These are phyloP conservation scores for Trachelus stipa DNA, from an alignment of 2,888 invertebrate species.

Conservation along the genomic window DNA sequence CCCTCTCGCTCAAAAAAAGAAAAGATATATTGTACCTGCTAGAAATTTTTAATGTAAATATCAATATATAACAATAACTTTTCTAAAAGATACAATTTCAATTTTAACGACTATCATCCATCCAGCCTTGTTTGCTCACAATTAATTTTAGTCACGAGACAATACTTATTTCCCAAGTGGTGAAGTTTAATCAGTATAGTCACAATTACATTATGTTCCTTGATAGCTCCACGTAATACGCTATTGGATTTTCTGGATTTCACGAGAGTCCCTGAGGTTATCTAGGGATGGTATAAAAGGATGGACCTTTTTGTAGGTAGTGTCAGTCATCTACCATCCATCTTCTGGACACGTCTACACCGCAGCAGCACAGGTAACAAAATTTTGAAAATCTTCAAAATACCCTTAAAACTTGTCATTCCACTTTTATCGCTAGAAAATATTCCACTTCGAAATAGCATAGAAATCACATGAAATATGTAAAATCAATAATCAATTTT, in stretches of 20 bases:
- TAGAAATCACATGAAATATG: neutral
- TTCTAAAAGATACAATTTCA: neutral
- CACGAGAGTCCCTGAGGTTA: slow-evolving; percentile 16
- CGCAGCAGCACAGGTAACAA: neutral
- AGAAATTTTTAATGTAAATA: too few species aligned
- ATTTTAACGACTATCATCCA: neutral
- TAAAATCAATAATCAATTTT: neutral
- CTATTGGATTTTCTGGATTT: slow-evolving; percentile 10
- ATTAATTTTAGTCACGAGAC: slow-evolving; percentile 1
- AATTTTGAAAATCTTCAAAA: neutral
- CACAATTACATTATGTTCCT: slow-evolving; percentile 39
- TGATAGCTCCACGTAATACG: slow-evolving; percentile 27
- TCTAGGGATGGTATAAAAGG: slow-evolving; percentile 51
- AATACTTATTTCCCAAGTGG: slow-evolving; percentile 46
- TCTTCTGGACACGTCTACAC: neutral
- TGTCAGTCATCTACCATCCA: slow-evolving; percentile 31
- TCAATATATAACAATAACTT: too few species aligned
- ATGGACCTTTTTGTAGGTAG: slow-evolving; percentile 15
- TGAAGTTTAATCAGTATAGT: slow-evolving; percentile 36
- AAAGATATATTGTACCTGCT: too few species aligned
- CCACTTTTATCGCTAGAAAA: neutral
- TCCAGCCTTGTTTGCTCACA: neutral
- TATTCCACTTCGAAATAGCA: neutral
- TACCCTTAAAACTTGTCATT: neutral
- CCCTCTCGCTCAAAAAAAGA: too few species aligned